Evolutionary conservation across 2,888 invertebrate genomes (phyloP).

Genomic region (Rhagium mordax): DNA sequence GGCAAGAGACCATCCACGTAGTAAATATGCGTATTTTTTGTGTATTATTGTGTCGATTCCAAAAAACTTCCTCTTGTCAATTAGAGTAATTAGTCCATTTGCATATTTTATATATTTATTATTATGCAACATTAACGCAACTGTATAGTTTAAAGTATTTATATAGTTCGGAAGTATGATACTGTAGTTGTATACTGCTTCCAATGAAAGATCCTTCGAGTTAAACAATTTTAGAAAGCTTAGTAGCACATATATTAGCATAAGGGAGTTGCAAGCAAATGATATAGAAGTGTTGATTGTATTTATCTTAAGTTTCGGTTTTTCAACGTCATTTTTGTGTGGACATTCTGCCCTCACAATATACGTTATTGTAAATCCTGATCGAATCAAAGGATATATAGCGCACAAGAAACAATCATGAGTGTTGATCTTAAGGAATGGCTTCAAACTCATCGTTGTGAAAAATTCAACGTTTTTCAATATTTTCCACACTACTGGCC

Average conservation of each 20-base stretch:
- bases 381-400: conserved; percentile 33
- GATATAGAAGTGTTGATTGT: background rate
- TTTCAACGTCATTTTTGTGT: conserved; percentile 28
- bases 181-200: background rate
- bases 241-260: background rate
- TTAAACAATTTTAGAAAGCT: background rate
- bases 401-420: conserved; percentile 44
- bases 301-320: conserved; percentile 2
- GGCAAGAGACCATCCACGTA: conserved; percentile 1
- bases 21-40: background rate
- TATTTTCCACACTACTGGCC: background rate
- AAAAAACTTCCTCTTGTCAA: conserved; percentile 30
- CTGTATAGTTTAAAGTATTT: conserved; percentile 24
- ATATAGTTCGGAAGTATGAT: conserved; percentile 23
- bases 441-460: background rate
- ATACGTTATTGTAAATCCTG: conserved; percentile 24
- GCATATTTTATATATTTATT: conserved; percentile 15
- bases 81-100: conserved; percentile 27
- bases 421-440: conserved; percentile 21
- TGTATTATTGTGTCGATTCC: conserved; percentile 27
- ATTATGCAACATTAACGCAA: background rate
- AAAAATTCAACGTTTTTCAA: background rate
- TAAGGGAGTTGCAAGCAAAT: background rate
- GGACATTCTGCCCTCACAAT: conserved; percentile 40
- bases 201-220: background rate